Conservation (phyloP, 2,797 vertebrate species). For the Sebastiscus albofasciatus region DNA sequence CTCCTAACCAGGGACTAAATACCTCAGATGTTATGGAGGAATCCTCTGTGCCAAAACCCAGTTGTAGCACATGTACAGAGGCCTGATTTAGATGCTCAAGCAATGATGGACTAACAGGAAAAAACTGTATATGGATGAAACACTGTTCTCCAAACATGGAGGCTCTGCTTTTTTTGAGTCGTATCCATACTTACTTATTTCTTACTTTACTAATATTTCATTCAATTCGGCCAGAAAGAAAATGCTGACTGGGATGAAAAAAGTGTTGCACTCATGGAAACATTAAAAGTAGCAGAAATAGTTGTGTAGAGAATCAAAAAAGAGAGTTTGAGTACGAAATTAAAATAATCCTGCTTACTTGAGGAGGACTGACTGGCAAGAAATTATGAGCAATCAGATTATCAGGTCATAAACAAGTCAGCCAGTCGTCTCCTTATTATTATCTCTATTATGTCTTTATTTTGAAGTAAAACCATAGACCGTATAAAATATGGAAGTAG, state of each 20-base stretch:
- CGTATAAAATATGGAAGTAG: no score
- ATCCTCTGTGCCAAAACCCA: slow-evolving; percentile 2
- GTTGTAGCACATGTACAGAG: background rate
- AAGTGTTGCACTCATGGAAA: background rate
- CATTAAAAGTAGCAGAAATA: background rate
- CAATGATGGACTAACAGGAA: background rate
- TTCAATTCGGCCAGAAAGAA: background rate
- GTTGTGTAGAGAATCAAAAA: background rate
- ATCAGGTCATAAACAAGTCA: background rate
- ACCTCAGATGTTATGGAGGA: slow-evolving; percentile 4
- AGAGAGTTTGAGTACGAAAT: background rate
- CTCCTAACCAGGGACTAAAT: slow-evolving; percentile 27
- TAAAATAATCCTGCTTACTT: background rate
- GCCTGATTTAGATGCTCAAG: slow-evolving; percentile 24
- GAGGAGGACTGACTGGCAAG: background rate
- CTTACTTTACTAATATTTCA: background rate
- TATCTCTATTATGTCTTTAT: no score
- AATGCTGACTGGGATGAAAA: background rate
- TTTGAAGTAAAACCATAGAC: no score
- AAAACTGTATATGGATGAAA: background rate
- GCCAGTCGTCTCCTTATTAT: no score
- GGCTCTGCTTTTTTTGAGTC: background rate
- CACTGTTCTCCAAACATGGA: background rate
- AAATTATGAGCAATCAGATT: background rate
- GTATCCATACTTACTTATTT: no score